Conservation (phyloP, 2,888 invertebrate genomes). For the Odontothrips loti region DNA sequence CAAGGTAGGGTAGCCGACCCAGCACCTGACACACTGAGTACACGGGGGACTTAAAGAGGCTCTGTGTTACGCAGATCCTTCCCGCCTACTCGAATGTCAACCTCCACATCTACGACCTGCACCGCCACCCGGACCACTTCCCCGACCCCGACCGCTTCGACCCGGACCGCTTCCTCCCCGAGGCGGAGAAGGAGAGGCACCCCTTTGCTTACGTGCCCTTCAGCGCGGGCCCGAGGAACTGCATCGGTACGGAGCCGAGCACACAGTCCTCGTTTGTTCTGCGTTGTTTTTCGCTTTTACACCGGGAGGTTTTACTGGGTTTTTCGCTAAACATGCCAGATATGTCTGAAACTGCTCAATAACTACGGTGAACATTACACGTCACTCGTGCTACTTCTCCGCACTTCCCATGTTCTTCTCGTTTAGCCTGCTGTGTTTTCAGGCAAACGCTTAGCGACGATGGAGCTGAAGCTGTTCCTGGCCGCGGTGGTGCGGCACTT, state of each 20-base stretch:
- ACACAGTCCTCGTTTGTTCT: neutral
- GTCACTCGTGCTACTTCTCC: too few species aligned
- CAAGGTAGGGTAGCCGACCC: too few species aligned
- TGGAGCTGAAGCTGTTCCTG: constrained; percentile 9
- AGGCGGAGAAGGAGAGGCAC: constrained; percentile 51
- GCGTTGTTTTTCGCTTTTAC: too few species aligned
- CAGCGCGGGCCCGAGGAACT: constrained; percentile 64
- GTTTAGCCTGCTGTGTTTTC: neutral
- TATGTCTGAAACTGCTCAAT: too few species aligned
- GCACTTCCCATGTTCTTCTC: too few species aligned
- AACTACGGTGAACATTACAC: too few species aligned
- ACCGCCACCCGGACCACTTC: constrained; percentile 8
- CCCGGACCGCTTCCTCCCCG: constrained; percentile 11
- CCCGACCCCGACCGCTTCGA: constrained; percentile 13
- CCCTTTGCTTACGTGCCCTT: constrained; percentile 63
- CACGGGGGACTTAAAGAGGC: too few species aligned
- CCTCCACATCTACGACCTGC: constrained; percentile 22
- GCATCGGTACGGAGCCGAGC: constrained; percentile 53
- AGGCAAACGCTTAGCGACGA: neutral
- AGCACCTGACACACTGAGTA: too few species aligned
- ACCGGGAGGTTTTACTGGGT: too few species aligned
- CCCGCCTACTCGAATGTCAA: neutral
- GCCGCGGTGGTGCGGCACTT: neutral
- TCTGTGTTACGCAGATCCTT: neutral
- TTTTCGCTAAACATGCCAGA: too few species aligned